Evolutionary conservation across 2,797 vertebrate species (phyloP).

Genomic region (Bovichtus variegatus): DNA sequence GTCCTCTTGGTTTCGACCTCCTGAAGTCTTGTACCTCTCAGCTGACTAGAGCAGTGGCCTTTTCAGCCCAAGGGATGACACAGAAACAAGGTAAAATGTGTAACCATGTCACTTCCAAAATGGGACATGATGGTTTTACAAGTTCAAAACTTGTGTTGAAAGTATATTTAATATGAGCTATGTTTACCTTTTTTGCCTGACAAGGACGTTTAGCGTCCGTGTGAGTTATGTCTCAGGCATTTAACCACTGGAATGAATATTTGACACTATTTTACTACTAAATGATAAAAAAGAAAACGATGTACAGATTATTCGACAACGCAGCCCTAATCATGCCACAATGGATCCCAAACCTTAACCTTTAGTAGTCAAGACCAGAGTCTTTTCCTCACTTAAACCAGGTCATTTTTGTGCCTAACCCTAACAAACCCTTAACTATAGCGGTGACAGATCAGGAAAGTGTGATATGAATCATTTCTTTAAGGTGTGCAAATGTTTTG

Average conservation of each 20-base stretch:
- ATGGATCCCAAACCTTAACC: background rate
- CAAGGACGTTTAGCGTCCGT: background rate
- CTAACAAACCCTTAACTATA: background rate
- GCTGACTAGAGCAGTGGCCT: conserved; percentile 38
- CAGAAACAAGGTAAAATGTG: conserved; percentile 19
- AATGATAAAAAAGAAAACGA: background rate
- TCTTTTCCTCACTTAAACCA: background rate
- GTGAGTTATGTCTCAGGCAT: background rate
- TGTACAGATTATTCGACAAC: background rate
- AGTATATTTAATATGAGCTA: background rate
- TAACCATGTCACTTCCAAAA: conserved; percentile 11
- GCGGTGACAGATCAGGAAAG: background rate
- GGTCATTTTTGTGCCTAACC: background rate
- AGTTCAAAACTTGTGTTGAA: background rate
- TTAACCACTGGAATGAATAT: background rate
- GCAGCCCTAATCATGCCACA: background rate
- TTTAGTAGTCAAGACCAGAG: background rate
- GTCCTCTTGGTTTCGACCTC: conserved; percentile 36
- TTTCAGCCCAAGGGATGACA: conserved; percentile 23
- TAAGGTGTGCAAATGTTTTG: background rate
- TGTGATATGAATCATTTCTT: background rate
- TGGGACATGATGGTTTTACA: background rate
- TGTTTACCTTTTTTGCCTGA: background rate
- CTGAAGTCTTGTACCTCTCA: conserved; percentile 46
- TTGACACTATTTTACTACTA: no score